Conservation (phyloP, 2,113 vertebrate genomes). For the Sander lucioperca region DNA sequence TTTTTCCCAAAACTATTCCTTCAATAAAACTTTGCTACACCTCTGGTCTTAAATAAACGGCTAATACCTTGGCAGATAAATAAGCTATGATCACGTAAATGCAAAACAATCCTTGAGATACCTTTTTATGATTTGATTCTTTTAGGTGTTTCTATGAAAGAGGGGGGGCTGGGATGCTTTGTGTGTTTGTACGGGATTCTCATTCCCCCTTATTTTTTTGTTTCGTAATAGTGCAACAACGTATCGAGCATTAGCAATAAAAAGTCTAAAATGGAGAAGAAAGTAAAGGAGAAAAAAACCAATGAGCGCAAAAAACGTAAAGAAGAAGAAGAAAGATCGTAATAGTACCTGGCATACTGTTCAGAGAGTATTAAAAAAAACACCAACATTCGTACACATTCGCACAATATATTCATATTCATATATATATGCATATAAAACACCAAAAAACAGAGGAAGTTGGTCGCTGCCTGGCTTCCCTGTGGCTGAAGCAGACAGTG, state of each 20-base stretch:
- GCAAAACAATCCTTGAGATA: slow-evolving; percentile 61
- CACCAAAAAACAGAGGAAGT: slow-evolving; percentile 81
- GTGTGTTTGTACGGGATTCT: slow-evolving; percentile 31
- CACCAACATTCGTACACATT: slow-evolving; percentile 84
- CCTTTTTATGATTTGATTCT: slow-evolving; percentile 16
- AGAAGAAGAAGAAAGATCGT: slow-evolving; percentile 64
- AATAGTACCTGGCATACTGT: slow-evolving; percentile 80
- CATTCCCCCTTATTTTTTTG: slow-evolving; percentile 30
- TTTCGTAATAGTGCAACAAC: slow-evolving; percentile 78
- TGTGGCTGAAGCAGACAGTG: slow-evolving; percentile 78
- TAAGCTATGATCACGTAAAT: slow-evolving; percentile 42
- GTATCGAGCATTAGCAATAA: slow-evolving; percentile 68
- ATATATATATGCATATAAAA: slow-evolving; percentile 86
- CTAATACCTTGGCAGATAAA: slow-evolving; percentile 15
- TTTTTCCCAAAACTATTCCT: slow-evolving; percentile 5
- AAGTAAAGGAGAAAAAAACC: slow-evolving; percentile 61
- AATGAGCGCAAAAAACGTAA: slow-evolving; percentile 47
- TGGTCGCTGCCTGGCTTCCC: slow-evolving; percentile 80
- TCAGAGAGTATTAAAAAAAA: slow-evolving; percentile 81
- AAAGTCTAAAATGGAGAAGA: slow-evolving; percentile 70
- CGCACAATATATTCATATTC: slow-evolving; percentile 86
- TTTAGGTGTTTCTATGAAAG: slow-evolving; percentile 1
- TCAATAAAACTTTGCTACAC: slow-evolving; percentile 31
- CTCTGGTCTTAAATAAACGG: slow-evolving; percentile 34
- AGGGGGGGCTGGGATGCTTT: slow-evolving; percentile 31